Percentiles rank a stretch among this genome's conserved stretches.
Evolutionary conservation across 2,113 vertebrate species (phyloP).

Genomic region (Pelodiscus sinensis): DNA sequence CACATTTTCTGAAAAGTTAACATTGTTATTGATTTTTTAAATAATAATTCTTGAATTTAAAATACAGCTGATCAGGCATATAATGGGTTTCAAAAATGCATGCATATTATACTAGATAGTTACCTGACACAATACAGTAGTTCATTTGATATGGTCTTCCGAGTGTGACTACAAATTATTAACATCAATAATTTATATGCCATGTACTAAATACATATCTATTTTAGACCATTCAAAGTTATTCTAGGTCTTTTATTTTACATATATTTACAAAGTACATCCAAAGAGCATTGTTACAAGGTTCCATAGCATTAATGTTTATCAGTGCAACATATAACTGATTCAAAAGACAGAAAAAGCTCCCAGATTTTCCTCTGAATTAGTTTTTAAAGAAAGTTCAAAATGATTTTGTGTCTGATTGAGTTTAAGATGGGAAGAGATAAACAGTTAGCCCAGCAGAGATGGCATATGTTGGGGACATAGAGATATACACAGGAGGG

Average conservation of each 20-base stretch:
- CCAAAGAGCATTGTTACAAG: rapidly evolving
- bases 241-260: background rate
- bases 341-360: background rate
- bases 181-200: rapidly evolving
- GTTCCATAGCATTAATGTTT: rapidly evolving
- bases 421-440: background rate
- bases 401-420: background rate
- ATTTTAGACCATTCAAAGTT: background rate
- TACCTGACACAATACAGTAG: background rate
- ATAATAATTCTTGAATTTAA: background rate
- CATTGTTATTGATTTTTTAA: background rate
- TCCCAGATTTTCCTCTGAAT: background rate
- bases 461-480: background rate
- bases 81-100: rapidly evolving
- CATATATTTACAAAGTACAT: background rate
- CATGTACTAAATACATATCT: background rate
- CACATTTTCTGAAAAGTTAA: background rate
- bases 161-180: background rate
- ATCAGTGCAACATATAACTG: background rate
- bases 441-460: background rate
- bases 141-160: background rate
- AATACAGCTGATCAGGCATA: background rate
- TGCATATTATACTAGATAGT: rapidly evolving
- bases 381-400: background rate
- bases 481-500: background rate